These are phyloP conservation scores for Vidua macroura DNA, from an alignment of 2,113 vertebrate genomes.

Conservation along the genomic window DNA sequence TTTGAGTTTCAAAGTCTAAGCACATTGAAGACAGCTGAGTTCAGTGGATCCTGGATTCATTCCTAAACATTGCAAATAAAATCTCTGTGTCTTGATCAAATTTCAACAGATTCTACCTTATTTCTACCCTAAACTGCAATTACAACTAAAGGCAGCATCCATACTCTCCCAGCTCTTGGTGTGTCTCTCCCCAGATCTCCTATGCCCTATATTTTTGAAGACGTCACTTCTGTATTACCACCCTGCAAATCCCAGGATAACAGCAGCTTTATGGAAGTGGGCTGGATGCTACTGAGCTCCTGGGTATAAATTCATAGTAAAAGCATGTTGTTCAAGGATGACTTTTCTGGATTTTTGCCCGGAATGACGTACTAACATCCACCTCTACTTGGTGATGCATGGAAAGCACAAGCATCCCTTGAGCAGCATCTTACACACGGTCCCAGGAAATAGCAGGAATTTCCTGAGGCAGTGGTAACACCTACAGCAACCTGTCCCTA, in stretches of 20 bases:
- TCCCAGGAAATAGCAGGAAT: neutral
- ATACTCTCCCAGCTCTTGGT: neutral
- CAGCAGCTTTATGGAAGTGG: neutral
- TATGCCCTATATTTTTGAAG: neutral
- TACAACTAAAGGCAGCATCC: neutral
- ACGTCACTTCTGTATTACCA: neutral
- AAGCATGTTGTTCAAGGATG: neutral
- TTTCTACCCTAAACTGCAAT: neutral
- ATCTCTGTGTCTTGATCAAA: neutral
- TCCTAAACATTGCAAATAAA: neutral
- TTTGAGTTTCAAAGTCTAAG: neutral
- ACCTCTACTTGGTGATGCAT: neutral
- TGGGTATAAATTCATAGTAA: conserved; percentile 1
- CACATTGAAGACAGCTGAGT: neutral
- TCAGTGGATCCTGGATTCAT: neutral
- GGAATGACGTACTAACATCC: neutral
- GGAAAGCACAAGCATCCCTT: neutral
- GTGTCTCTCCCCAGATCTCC: neutral
- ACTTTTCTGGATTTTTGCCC: neutral
- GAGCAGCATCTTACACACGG: neutral
- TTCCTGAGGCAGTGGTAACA: neutral
- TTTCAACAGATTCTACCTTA: neutral
- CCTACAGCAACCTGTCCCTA: neutral
- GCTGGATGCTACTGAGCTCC: neutral
- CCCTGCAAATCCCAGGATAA: neutral